These are phyloP conservation scores for Trinorchestia longiramus DNA, from an alignment of 1,140 invertebrate genomes.

Conservation along the genomic window DNA sequence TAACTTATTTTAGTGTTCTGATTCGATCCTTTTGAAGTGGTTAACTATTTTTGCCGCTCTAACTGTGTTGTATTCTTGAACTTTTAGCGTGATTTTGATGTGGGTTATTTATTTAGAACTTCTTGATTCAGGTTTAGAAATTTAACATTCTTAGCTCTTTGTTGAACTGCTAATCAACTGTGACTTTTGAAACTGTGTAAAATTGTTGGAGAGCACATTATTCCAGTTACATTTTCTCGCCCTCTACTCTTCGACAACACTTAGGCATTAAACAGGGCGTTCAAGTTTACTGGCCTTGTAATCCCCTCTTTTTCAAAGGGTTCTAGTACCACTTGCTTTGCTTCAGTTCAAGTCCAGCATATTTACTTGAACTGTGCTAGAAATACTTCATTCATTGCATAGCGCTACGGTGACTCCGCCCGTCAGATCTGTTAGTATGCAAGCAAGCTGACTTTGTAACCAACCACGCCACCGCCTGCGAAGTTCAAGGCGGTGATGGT, in stretches of 20 bases:
- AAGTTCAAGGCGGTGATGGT: conserved; percentile 30
- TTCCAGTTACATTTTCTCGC: not conserved
- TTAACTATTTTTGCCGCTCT: not conserved
- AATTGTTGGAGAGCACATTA: not conserved
- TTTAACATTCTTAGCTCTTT: not conserved
- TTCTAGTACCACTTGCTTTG: not conserved
- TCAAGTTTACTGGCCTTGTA: not conserved
- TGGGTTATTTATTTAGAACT: not conserved
- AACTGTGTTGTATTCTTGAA: not conserved
- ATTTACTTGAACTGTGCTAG: not conserved
- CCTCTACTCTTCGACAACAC: not conserved
- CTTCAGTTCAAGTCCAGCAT: not conserved
- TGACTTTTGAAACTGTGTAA: not conserved
- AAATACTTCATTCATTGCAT: not conserved
- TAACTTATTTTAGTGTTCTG: not conserved
- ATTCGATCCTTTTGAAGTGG: not conserved
- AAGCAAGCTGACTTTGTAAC: not conserved
- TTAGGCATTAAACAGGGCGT: not conserved
- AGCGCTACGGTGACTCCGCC: not conserved
- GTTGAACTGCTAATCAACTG: not conserved
- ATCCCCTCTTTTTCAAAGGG: not conserved
- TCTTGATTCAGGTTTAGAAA: not conserved
- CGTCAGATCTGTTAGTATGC: not conserved
- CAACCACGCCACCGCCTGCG: not conserved
- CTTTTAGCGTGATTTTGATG: not conserved